Evolutionary conservation across 2,888 invertebrate genomes (phyloP), one percentile per base, ranked within the genome.

Genomic region (Calameuta filiformis): DNA sequence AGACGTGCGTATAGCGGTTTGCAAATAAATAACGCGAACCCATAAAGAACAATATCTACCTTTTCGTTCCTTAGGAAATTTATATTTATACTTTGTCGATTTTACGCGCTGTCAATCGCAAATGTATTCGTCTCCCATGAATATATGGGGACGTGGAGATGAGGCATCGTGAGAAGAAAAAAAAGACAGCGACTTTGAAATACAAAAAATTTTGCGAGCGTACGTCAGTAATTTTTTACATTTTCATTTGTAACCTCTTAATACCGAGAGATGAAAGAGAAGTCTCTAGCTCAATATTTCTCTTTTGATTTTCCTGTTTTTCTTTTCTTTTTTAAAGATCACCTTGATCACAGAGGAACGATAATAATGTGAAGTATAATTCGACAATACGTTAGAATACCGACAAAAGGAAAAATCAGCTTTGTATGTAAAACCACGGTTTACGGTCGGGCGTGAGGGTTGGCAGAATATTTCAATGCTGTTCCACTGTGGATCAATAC

Each of bases 401-500:
- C 11, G 71, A 30, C 71, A 71, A 71, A 71, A 34, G 34, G 34
- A 71, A 34, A 71, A 71, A 56, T 23, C 23, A 56, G 56, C 56
- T 56, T 56, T 56, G 56, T 23, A 23, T 56, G 56, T 56, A 77
- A 77, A 77, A 77, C 77, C 74, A 69, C 77, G 77, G 73, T 77
- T 77, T 77, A 77, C 74, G 73, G 33, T 68, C 35, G 77, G 68
- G 35, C 40, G 68, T 73, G 68, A 75, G 69, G 77, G 37, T 71
- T 73, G 40, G 69, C 56, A 35, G 77, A 75, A 77, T 77, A 77
- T 77, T 77, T 69, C 37, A 75, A 77, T 77, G 77, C 71, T 77
- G 75, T 75, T 77, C 71, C 77, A 35, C 35, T 34, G 69, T 31
- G 77, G 77, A 77, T 77, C 77, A 77, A 77, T 77, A 77, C 77